Conservation (phyloP, 1,140 invertebrate species). For the Apocrypta bakeri region DNA sequence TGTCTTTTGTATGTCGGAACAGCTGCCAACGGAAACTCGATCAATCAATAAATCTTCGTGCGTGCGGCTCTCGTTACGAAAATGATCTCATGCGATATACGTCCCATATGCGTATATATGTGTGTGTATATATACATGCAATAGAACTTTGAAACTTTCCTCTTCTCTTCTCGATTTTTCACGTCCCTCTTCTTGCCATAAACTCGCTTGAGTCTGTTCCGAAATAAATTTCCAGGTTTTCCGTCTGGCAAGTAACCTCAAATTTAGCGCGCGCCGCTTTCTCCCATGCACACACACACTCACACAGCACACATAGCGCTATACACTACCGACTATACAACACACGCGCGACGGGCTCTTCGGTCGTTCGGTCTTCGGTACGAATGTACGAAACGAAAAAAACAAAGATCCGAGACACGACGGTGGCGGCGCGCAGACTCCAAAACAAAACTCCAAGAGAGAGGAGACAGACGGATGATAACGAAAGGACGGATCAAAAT, state of each 20-base stretch:
- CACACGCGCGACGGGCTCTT: no score
- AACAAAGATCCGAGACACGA: not conserved
- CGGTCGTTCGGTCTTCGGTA: not conserved
- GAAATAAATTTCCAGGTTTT: constrained; percentile 48
- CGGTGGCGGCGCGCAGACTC: not conserved
- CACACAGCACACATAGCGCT: not conserved
- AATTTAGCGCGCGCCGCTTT: constrained; percentile 44
- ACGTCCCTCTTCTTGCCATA: constrained; percentile 13
- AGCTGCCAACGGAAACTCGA: not conserved
- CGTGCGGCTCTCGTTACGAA: constrained; percentile 23
- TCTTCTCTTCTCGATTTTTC: constrained; percentile 24
- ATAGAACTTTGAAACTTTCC: not conserved
- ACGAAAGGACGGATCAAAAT: not conserved
- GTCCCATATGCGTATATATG: not conserved
- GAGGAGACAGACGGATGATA: not conserved
- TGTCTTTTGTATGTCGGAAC: not conserved
- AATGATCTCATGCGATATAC: not conserved
- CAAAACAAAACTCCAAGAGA: constrained; percentile 7
- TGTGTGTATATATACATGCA: no score
- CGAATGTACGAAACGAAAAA: not conserved
- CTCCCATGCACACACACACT: not conserved
- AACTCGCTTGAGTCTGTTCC: not conserved
- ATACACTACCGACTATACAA: no score
- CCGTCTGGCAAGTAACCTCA: constrained; percentile 47
- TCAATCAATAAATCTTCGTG: constrained; percentile 38